Evolutionary conservation across 2,888 invertebrate genomes (phyloP).

Genomic region (Metacarcinus magister): DNA sequence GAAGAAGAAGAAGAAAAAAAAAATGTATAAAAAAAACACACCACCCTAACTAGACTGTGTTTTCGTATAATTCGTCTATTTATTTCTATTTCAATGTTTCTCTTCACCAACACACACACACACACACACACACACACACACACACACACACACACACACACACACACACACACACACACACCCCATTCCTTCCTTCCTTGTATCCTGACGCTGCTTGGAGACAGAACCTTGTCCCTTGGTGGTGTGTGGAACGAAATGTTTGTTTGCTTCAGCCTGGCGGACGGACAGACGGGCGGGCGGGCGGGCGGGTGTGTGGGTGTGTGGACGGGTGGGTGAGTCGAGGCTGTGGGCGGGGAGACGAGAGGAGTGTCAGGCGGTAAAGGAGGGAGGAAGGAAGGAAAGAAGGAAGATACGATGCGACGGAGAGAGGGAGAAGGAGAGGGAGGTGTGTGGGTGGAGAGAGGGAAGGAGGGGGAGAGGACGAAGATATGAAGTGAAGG

Average conservation of each 20-base stretch:
- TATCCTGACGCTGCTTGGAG: background rate
- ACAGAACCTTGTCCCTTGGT: background rate
- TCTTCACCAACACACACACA: no score
- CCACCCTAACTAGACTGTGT: no score
- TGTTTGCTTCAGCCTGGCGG: background rate
- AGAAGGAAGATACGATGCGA: background rate
- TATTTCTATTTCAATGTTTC: no score
- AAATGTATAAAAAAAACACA: no score
- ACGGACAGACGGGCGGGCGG: background rate
- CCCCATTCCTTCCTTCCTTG: background rate
- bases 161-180: no score
- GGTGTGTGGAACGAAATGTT: background rate
- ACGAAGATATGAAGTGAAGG: no score
- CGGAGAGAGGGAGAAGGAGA: no score
- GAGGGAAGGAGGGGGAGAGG: background rate
- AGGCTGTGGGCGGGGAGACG: background rate
- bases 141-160: no score
- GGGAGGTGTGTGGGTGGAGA: background rate
- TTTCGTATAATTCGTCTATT: no score
- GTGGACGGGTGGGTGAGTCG: background rate
- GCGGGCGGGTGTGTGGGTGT: background rate
- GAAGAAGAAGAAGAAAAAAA: no score
- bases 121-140: no score
- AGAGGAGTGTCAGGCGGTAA: background rate
- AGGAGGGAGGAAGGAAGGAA: background rate